Conservation (phyloP, 2,888 invertebrate genomes). For the Lacanobia oleracea region DNA sequence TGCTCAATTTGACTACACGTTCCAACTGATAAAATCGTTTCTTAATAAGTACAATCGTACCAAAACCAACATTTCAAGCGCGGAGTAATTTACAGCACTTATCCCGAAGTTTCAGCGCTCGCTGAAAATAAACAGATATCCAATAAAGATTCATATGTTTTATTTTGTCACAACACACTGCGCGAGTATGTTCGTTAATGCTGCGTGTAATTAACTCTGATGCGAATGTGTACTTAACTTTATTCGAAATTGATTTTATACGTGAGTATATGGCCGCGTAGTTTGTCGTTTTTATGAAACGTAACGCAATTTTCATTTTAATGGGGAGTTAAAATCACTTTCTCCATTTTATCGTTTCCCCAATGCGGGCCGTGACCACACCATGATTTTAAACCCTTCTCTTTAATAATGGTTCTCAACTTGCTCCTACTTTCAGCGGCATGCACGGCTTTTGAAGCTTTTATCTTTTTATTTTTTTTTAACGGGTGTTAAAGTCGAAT, state of each 20-base stretch:
- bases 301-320: background rate
- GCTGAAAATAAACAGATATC: conserved; percentile 5
- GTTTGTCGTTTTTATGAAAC: background rate
- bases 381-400: too few species aligned
- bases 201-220: conserved; percentile 16
- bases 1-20: too few species aligned
- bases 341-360: too few species aligned
- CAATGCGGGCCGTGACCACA: too few species aligned
- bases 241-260: conserved; percentile 16
- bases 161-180: conserved; percentile 7
- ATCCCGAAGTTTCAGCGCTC: background rate
- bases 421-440: too few species aligned
- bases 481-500: too few species aligned
- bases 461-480: too few species aligned
- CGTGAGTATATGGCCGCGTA: background rate
- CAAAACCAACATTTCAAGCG: background rate
- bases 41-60: background rate
- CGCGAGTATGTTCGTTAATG: background rate
- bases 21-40: background rate
- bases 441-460: too few species aligned
- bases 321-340: background rate
- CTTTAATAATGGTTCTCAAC: too few species aligned
- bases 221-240: conserved; percentile 10
- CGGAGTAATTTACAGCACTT: conserved; percentile 7
- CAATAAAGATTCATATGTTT: background rate